Conservation (phyloP, 1,140 invertebrate genomes). For the Ptiloglossa arizonensis region DNA sequence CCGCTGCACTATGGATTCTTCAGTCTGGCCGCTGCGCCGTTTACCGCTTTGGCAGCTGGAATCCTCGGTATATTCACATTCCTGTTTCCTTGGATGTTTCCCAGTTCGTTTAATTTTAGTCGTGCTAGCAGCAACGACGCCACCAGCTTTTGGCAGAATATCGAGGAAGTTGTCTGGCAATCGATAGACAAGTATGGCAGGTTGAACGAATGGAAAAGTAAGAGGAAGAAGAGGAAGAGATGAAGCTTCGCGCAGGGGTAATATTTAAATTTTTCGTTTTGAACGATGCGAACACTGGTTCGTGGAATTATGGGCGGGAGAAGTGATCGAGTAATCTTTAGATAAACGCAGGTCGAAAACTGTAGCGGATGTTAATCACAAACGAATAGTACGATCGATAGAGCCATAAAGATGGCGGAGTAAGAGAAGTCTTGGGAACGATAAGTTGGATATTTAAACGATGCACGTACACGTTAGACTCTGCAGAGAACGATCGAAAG, state of each 20-base stretch:
- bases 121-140: conserved; percentile 58
- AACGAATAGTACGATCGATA: no score
- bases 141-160: conserved; percentile 57
- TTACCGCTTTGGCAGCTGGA: conserved; percentile 78
- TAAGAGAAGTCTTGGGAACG: no score
- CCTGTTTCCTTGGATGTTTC: conserved; percentile 77
- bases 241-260: conserved; percentile 38
- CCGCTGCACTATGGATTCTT: conserved; percentile 78
- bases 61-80: conserved; percentile 75
- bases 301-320: no score
- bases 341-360: no score
- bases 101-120: conserved; percentile 69
- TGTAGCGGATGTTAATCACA: no score
- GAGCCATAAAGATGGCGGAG: no score
- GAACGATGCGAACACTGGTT: background rate
- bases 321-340: no score
- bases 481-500: no score
- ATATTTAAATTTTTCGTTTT: background rate
- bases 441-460: no score
- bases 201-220: conserved; percentile 75
- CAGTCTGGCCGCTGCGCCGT: conserved; percentile 76
- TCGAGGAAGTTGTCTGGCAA: conserved; percentile 71
- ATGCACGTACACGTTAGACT: no score
- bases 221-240: conserved; percentile 74
- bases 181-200: conserved; percentile 71